Conservation (phyloP, 2,113 vertebrate species). For the Plotosus lineatus region DNA sequence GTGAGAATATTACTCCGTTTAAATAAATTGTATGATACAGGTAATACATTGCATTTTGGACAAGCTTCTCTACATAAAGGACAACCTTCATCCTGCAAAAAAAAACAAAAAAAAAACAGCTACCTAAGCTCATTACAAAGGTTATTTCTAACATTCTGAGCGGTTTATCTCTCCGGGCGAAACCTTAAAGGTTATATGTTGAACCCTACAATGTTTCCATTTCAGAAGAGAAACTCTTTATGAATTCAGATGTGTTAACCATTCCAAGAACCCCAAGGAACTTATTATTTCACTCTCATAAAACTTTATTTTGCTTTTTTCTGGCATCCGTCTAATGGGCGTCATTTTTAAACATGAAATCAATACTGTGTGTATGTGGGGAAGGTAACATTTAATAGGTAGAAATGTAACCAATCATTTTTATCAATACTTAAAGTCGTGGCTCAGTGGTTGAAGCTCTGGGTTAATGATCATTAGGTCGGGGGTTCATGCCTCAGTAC, state of each 20-base stretch:
- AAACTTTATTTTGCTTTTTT: neutral
- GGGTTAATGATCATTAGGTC: too few relatives aligned
- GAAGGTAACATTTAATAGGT: too few relatives aligned
- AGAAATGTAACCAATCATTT: too few relatives aligned
- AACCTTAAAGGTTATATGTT: conserved; percentile 7
- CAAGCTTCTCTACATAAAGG: neutral
- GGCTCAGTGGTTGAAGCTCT: too few relatives aligned
- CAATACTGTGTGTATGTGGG: too few relatives aligned
- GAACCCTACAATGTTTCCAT: neutral
- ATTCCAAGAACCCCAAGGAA: neutral
- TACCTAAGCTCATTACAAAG: neutral
- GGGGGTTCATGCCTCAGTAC: too few relatives aligned
- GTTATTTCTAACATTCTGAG: neutral
- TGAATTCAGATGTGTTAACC: neutral
- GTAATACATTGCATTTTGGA: neutral
- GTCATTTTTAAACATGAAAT: too few relatives aligned
- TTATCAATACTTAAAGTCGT: too few relatives aligned
- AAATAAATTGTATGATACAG: neutral
- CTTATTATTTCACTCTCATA: neutral
- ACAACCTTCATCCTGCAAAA: neutral
- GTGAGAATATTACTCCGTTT: neutral
- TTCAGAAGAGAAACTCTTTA: neutral
- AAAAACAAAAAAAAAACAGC: too few relatives aligned
- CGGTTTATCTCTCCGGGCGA: neutral
- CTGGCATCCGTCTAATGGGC: too few relatives aligned